These are phyloP conservation scores for Myotis brandtii DNA, from an alignment of 2,113 vertebrate species.

Conservation along the genomic window DNA sequence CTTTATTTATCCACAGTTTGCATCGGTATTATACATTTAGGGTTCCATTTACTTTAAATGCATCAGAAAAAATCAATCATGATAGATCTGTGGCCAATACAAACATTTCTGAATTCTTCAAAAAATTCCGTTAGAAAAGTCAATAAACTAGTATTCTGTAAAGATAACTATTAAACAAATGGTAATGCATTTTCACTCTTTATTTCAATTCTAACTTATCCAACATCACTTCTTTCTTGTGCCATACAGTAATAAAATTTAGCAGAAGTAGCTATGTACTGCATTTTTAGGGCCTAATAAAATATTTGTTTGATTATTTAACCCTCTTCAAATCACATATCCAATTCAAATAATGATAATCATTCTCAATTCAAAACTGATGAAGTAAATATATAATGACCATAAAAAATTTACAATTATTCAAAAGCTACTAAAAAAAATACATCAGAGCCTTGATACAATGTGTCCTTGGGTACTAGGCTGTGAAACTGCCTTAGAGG, in stretches of 20 bases:
- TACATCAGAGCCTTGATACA: constrained; percentile 54
- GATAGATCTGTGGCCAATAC: constrained; percentile 78
- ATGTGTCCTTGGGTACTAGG: background rate
- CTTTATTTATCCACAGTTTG: constrained; percentile 82
- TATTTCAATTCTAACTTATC: constrained; percentile 71
- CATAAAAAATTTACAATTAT: constrained; percentile 61
- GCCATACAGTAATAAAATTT: constrained; percentile 70
- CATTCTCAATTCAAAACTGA: constrained; percentile 67
- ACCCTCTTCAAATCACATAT: constrained; percentile 63
- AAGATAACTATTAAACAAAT: constrained; percentile 77
- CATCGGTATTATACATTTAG: constrained; percentile 79
- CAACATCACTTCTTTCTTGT: constrained; percentile 75
- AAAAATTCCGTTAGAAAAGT: constrained; percentile 80
- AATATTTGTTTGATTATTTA: constrained; percentile 66
- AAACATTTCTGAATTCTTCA: constrained; percentile 78
- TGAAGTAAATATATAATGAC: constrained; percentile 68
- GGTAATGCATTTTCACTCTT: constrained; percentile 67
- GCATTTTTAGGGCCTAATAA: constrained; percentile 65
- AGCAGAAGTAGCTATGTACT: constrained; percentile 62
- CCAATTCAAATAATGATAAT: constrained; percentile 67
- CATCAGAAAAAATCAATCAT: constrained; percentile 78
- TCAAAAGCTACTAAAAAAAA: constrained; percentile 70
- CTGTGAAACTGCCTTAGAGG: constrained; percentile 11
- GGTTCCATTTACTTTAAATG: constrained; percentile 75
- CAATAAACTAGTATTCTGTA: constrained; percentile 77